These are phyloP conservation scores for Luehdorfia chinensis DNA, from an alignment of 1,140 invertebrate species.

Conservation along the genomic window DNA sequence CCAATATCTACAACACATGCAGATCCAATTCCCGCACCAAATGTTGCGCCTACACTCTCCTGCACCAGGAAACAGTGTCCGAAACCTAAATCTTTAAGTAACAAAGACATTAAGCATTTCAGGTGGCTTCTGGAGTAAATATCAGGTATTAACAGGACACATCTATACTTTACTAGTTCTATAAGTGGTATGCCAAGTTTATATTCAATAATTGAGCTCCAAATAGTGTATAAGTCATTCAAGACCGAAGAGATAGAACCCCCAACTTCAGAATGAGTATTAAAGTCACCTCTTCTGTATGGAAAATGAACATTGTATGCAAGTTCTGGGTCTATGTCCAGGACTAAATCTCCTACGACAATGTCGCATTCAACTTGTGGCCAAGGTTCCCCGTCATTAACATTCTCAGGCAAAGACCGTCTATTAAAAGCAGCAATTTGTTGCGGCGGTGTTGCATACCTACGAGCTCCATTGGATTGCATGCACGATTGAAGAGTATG, in stretches of 20 bases:
- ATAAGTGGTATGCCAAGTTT: slow-evolving; percentile 86
- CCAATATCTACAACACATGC: slow-evolving; percentile 97
- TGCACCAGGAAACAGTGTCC: slow-evolving; percentile 93
- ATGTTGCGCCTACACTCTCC: slow-evolving; percentile 93
- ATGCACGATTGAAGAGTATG: slow-evolving; percentile 90
- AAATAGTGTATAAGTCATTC: slow-evolving; percentile 91
- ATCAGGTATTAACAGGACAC: slow-evolving; percentile 93
- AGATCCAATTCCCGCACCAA: slow-evolving; percentile 93
- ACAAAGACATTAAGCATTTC: slow-evolving; percentile 89
- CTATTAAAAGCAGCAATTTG: slow-evolving; percentile 92
- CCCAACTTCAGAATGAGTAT: slow-evolving; percentile 89
- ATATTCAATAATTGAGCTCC: slow-evolving; percentile 87
- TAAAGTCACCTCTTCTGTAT: slow-evolving; percentile 90
- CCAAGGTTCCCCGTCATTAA: slow-evolving; percentile 78
- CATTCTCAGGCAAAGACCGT: slow-evolving; percentile 82
- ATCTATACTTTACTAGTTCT: slow-evolving; percentile 90
- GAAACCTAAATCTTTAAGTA: slow-evolving; percentile 91
- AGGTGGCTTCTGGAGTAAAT: slow-evolving; percentile 93
- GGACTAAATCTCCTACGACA: slow-evolving; percentile 83
- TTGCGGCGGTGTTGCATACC: slow-evolving; percentile 91
- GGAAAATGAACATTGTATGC: slow-evolving; percentile 94
- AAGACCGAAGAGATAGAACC: slow-evolving; percentile 91
- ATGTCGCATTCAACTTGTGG: slow-evolving; percentile 79
- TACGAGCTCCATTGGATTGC: slow-evolving; percentile 86
- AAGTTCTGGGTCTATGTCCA: slow-evolving; percentile 84